A percentile compares a stretch with the other conserved stretches of the same genome.
Conservation (phyloP, 1,140 invertebrate genomes). For the Leptinotarsa texana region DNA sequence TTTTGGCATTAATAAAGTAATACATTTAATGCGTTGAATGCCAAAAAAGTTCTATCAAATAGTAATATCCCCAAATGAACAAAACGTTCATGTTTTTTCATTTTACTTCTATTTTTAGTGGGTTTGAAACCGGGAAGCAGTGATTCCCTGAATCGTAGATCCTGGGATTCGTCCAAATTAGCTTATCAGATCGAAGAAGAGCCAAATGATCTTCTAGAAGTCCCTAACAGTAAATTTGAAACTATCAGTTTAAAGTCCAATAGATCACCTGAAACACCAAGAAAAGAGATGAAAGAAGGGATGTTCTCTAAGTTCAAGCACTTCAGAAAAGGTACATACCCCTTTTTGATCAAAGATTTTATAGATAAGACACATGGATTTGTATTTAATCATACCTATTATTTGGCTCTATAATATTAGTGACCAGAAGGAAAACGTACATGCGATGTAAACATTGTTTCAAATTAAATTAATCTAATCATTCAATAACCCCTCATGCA, state of each 20-base stretch:
- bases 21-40: too few species aligned
- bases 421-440: too few species aligned
- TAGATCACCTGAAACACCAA: conserved; percentile 39
- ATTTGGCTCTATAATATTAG: too few species aligned
- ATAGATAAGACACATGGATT: too few species aligned
- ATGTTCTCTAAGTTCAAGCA: conserved; percentile 59
- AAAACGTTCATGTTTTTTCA: not conserved
- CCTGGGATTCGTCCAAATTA: conserved; percentile 54
- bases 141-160: conserved; percentile 49
- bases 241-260: conserved; percentile 37
- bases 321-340: conserved; percentile 58
- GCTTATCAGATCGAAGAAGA: conserved; percentile 54
- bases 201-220: conserved; percentile 37
- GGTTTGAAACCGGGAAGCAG: conserved; percentile 43
- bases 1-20: not conserved
- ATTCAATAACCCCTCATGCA: too few species aligned
- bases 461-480: too few species aligned
- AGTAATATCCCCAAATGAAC: too few species aligned
- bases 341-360: too few species aligned
- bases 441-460: too few species aligned
- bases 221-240: conserved; percentile 35
- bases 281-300: conserved; percentile 55
- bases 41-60: too few species aligned
- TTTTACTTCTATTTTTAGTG: conserved; percentile 4
- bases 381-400: too few species aligned